Evolutionary conservation across 53 echinoderm and acorn worm species (phyloP).

Genomic region (Patiria pectinifera): DNA sequence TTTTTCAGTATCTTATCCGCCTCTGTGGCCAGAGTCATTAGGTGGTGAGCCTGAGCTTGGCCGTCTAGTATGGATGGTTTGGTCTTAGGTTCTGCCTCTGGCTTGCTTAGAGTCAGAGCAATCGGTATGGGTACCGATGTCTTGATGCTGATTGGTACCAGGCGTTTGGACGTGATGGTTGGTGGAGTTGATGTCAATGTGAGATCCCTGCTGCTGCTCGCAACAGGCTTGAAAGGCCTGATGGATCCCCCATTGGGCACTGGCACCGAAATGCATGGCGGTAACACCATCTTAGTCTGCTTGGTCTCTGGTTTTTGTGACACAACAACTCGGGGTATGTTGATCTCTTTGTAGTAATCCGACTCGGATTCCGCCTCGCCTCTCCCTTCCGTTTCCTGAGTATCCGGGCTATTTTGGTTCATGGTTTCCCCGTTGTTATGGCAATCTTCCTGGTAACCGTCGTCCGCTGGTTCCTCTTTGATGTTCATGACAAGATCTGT

Average conservation of each 20-base stretch:
- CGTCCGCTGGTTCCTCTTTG: slow-evolving; percentile 47
- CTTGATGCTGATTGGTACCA: slow-evolving; percentile 39
- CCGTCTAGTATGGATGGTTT: background rate
- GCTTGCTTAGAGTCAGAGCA: slow-evolving; percentile 40
- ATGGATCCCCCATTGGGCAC: slow-evolving; percentile 6
- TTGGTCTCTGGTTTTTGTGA: background rate
- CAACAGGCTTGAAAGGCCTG: slow-evolving; percentile 4
- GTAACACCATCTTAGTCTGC: background rate
- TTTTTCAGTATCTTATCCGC: slow-evolving; percentile 87
- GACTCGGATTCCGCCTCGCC: background rate
- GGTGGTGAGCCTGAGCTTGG: slow-evolving; percentile 59
- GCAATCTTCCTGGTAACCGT: background rate
- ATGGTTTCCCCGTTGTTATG: background rate
- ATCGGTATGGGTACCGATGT: slow-evolving; percentile 46
- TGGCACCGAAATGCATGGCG: slow-evolving; percentile 12
- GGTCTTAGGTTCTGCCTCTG: slow-evolving; percentile 18
- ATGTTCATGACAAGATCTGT: slow-evolving; percentile 29
- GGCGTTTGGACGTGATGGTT: slow-evolving; percentile 48
- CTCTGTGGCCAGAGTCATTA: slow-evolving; percentile 95
- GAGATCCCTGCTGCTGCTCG: slow-evolving; percentile 13
- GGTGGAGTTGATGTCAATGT: background rate
- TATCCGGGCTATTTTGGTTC: background rate
- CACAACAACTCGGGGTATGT: slow-evolving; percentile 1
- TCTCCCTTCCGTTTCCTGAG: background rate
- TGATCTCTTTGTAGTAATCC: slow-evolving; percentile 25